Evolutionary conservation across 1,140 invertebrate genomes (phyloP), one percentile per base, ranked within the genome.

Genomic region (Monomorium pharaonis): DNA sequence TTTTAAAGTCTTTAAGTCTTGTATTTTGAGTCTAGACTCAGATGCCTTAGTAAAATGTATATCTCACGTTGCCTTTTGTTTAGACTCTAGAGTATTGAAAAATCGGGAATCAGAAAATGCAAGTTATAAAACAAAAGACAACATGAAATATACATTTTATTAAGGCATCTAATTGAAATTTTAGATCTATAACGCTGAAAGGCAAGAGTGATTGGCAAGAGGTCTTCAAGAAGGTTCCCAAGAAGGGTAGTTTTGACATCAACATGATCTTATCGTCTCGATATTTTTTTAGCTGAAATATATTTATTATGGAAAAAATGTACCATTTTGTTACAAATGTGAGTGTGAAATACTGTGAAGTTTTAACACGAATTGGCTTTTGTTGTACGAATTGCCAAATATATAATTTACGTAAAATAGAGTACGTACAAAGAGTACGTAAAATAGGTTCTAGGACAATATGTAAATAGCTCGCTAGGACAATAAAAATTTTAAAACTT

Each of bases 251-350:
- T 70, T 98, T 98, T 91, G 95, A 98, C 88, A 96, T 98, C 63
- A 95, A 96, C 0, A 96, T 96, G 86, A 97, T 98, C 44, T 94
- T 98, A 18, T 93, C 97, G 24, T 98, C 98, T 2, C 95, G 97
- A 21, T 98, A 98, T 92, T 98, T 98, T 92, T 98, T 98, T 93
- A 98, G 97, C 95, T 98, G 42, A 93, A 84, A 47, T 42, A 21
- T 56, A 56, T 67, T 78, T 33, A 47, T 63, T 51, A 18, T 5
- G 2, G n/a, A 65, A 3, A n/a, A 51, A 65, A 65, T 1, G n/a
- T 75, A 37, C 9, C n/a, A 21, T 27, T n/a, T 14, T n/a, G n/a
- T n/a, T n/a, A 4, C 5, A 16, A 75, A 75, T 75, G 33, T 5
- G 21, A 75, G 12, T 70, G 27, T 54, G 56, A 74, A 56, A 2